A percentile compares a stretch with the other conserved stretches of the same genome.
These are phyloP conservation scores for Callosobruchus maculatus DNA, from an alignment of 2,888 invertebrate genomes.

Conservation along the genomic window DNA sequence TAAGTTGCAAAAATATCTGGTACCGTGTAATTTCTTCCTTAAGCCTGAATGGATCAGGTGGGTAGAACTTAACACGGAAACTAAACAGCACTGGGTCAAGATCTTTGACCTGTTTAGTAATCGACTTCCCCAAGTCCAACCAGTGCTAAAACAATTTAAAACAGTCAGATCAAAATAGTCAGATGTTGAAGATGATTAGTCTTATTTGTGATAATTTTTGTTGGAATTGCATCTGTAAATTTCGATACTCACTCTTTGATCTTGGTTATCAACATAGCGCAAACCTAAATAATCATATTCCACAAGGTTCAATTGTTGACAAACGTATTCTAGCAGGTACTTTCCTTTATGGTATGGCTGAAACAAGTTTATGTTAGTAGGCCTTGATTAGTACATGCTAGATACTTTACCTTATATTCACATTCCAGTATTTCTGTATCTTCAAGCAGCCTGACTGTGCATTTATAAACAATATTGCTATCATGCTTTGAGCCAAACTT, in stretches of 20 bases:
- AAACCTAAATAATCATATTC: constrained; percentile 95
- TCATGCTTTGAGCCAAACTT: constrained; percentile 63
- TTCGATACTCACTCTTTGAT: constrained; percentile 69
- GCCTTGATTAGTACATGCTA: constrained; percentile 9
- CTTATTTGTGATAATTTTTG: no score
- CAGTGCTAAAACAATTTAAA: constrained; percentile 71
- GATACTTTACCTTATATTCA: constrained; percentile 74
- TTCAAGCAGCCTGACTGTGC: constrained; percentile 84
- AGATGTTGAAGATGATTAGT: no score
- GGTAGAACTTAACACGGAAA: constrained; percentile 97
- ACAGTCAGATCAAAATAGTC: constrained; percentile 1
- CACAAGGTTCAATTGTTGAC: constrained; percentile 83
- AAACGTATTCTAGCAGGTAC: constrained; percentile 85
- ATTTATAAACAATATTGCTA: constrained; percentile 74
- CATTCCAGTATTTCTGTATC: constrained; percentile 89
- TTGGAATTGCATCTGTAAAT: background rate
- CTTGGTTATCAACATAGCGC: constrained; percentile 83
- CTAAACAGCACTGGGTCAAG: constrained; percentile 89
- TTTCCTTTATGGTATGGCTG: constrained; percentile 88
- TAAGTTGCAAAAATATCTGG: constrained; percentile 89
- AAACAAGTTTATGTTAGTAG: no score
- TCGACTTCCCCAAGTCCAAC: constrained; percentile 87
- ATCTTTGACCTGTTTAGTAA: constrained; percentile 91
- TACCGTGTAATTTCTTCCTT: constrained; percentile 94
- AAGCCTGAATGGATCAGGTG: constrained; percentile 87